Evolutionary conservation across 2,888 invertebrate genomes (phyloP).

Genomic region (Pyrrhia umbra): DNA sequence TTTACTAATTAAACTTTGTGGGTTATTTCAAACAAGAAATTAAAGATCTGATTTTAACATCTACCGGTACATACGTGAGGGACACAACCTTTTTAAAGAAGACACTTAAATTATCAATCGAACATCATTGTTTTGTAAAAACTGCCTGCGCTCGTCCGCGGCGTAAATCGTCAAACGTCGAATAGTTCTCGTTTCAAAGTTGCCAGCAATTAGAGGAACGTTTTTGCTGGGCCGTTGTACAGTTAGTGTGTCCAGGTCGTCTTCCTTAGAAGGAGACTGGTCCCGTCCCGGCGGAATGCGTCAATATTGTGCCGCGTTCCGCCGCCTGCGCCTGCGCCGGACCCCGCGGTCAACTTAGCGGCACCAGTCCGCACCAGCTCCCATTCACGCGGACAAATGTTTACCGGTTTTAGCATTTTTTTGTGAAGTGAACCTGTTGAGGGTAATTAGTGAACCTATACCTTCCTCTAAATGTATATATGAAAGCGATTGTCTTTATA

Average conservation of each 20-base stretch:
- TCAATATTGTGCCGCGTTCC: conserved; percentile 76
- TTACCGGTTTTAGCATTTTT: conserved; percentile 63
- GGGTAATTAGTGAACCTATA: conserved; percentile 29
- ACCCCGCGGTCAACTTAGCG: conserved; percentile 60
- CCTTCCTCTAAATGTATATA: conserved; percentile 5
- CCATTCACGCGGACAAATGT: conserved; percentile 61
- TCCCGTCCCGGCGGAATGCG: conserved; percentile 78
- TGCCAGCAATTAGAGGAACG: conserved; percentile 78
- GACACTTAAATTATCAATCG: conserved; percentile 35
- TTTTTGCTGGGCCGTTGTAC: conserved; percentile 78
- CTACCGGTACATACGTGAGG: not conserved
- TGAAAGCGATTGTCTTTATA: conserved; percentile 19
- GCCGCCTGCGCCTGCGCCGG: conserved; percentile 19
- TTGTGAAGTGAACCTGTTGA: conserved; percentile 37
- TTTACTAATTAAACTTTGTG: conserved; percentile 8
- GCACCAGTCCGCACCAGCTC: conserved; percentile 50
- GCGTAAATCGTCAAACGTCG: conserved; percentile 54
- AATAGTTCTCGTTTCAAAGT: conserved; percentile 66
- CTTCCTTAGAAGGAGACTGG: conserved; percentile 83
- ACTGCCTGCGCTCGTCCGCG: conserved; percentile 15
- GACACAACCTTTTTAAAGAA: conserved; percentile 12
- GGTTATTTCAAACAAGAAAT: conserved; percentile 22
- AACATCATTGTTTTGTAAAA: conserved; percentile 35
- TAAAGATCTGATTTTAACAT: conserved; percentile 7
- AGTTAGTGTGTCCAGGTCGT: conserved; percentile 81